Evolutionary conservation across 1,140 invertebrate genomes (phyloP).

Genomic region (Hylyphantes graminicola): DNA sequence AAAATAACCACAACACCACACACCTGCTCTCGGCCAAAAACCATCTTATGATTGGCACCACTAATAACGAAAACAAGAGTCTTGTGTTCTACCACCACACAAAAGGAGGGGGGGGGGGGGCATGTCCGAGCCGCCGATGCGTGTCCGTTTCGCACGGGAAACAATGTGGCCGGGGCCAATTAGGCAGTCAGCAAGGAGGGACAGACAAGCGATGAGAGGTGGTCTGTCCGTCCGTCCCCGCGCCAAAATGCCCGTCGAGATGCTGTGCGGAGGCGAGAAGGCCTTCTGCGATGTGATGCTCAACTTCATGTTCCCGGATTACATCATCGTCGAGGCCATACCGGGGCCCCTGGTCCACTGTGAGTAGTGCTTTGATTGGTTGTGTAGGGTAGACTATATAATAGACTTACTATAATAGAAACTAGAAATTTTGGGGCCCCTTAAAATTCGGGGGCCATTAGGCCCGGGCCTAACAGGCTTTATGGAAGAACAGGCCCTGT

Average conservation of each 20-base stretch:
- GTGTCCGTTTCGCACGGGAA: conserved; percentile 53
- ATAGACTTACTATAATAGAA: too few species aligned
- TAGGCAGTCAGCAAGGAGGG: neutral
- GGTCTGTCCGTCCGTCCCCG: neutral
- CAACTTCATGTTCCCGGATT: conserved; percentile 53
- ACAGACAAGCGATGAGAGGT: neutral
- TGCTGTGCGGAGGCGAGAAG: conserved; percentile 27
- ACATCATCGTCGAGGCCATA: conserved; percentile 42
- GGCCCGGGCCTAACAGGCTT: too few species aligned
- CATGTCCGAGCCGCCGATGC: conserved; percentile 3
- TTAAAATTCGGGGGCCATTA: too few species aligned
- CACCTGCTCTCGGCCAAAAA: too few species aligned
- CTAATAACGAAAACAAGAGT: too few species aligned
- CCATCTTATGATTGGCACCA: too few species aligned
- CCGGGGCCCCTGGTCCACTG: conserved; percentile 48
- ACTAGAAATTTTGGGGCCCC: too few species aligned
- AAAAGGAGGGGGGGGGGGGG: neutral
- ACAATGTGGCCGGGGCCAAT: conserved; percentile 21
- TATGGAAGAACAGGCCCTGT: too few species aligned
- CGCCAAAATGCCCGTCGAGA: conserved; percentile 16
- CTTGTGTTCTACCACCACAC: neutral
- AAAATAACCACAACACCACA: too few species aligned
- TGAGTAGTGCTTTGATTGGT: conserved; percentile 38
- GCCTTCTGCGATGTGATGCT: conserved; percentile 42
- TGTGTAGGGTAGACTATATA: too few species aligned